Evolutionary conservation across 2,888 invertebrate genomes (phyloP).

Genomic region (Arctia plantaginis): DNA sequence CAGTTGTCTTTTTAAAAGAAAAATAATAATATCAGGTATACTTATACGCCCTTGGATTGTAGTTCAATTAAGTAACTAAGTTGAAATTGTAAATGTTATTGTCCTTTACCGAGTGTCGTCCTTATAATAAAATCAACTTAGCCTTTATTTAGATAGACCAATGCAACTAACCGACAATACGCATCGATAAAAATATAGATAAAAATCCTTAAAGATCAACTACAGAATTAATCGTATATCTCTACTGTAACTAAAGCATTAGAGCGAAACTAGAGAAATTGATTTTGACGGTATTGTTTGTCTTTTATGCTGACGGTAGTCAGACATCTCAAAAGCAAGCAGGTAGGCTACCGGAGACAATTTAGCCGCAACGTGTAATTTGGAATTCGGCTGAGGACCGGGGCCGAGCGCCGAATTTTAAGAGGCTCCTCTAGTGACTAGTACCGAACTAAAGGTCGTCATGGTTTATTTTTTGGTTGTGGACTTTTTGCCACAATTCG

Average conservation of each 20-base stretch:
- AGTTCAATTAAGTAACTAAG: too few relatives aligned
- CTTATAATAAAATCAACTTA: not conserved
- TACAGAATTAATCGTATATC: too few relatives aligned
- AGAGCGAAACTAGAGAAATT: not conserved
- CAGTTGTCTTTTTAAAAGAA: too few relatives aligned
- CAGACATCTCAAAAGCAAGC: slow-evolving; percentile 70
- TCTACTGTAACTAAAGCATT: not conserved
- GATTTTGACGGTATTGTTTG: not conserved
- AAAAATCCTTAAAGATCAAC: not conserved
- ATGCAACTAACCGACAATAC: not conserved
- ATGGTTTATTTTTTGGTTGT: slow-evolving; percentile 29
- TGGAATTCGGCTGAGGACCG: slow-evolving; percentile 66
- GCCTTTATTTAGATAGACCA: not conserved
- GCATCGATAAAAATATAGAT: not conserved
- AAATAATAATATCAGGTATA: too few relatives aligned
- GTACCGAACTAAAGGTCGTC: slow-evolving; percentile 34
- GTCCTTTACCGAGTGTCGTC: not conserved
- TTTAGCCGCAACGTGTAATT: slow-evolving; percentile 79
- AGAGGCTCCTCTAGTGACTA: slow-evolving; percentile 50
- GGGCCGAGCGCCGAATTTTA: slow-evolving; percentile 69
- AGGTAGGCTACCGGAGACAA: slow-evolving; percentile 71
- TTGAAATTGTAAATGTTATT: not conserved
- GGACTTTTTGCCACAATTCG: slow-evolving; percentile 9
- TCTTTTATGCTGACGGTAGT: slow-evolving; percentile 56
- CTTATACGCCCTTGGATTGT: not conserved